Base-by-base conservation (phyloP, 2,797 vertebrate species). In the Tamandua tetradactyla region DNA sequence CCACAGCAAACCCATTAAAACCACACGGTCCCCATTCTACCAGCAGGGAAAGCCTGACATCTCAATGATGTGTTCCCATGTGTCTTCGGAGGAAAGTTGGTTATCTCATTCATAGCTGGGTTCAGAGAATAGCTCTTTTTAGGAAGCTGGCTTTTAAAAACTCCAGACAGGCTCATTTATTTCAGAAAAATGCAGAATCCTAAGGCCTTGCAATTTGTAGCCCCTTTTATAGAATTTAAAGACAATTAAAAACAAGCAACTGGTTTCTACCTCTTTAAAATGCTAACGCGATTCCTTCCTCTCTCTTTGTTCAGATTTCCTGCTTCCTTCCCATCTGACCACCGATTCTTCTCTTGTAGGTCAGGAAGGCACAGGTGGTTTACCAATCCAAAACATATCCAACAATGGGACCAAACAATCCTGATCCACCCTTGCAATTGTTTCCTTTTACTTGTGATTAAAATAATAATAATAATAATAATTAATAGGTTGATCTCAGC, bases 321-420 rank as follows among this genome's bases (percentile, higher is more conserved):
- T 30, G 87, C 79, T 95, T 94, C 94, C 95, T 93, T 95, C 94
- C 68, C 69, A 35, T 59, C 37, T 27, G 49, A 59, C 42, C 82
- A 69, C 72, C 20, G 68, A 52, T 32, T 80, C 8, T 42, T 40
- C 35, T 37, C 62, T 17, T 12, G 59, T 27, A 5, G 5, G 44
- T 42, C 12, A 9, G 14, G 11, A 15, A 12, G 14, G 3, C 57
- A 27, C 83, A 90, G 91, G 80, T 61, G 81, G 81, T 27, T 81
- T 44, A 0, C 4, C 5, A 37, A 44, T 12, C 71, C 74, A 17
- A n/a, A 2, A 13, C 75, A 32, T 20, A 55, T 47, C 71, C 61
- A 40, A 42, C 66, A 69, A 30, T 1, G 5, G 55, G 62, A 17
- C 66, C 61, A 8, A 49, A 61, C 68, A 35, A 35, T 44, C 42